A percentile compares a stretch with the other conserved stretches of the same genome.
phyloP scores from a whole-genome alignment of 1,140 invertebrate genomes.

The Proctacanthus coquilletti region DNA sequence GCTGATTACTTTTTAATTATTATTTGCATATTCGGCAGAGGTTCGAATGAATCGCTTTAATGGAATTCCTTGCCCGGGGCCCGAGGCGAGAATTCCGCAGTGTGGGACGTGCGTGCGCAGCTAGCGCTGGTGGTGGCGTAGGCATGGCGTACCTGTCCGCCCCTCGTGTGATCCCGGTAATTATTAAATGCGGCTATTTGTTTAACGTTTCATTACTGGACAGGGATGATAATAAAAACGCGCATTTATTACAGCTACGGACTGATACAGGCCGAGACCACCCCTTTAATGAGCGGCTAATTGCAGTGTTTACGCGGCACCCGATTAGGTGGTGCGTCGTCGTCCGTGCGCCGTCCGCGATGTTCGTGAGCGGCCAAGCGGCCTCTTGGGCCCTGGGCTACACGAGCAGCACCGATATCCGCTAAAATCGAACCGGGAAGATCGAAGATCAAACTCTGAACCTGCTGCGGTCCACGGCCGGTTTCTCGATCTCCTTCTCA shows the following conservation, averaged over 20 bases:
- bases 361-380: too few relatives aligned
- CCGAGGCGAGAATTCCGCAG: background rate
- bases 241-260: background rate
- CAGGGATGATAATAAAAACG: background rate
- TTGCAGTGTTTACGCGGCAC: conserved; percentile 6
- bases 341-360: background rate
- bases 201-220: background rate
- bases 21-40: background rate
- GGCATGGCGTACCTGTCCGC: background rate
- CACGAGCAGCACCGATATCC: too few relatives aligned
- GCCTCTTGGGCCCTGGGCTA: too few relatives aligned
- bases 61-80: background rate
- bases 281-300: conserved; percentile 5
- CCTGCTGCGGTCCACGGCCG: too few relatives aligned
- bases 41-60: background rate
- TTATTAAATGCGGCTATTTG: conserved; percentile 1
- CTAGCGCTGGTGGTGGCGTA: background rate
- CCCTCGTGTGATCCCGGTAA: background rate
- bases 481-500: too few relatives aligned
- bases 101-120: background rate
- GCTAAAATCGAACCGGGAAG: too few relatives aligned
- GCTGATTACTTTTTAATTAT: background rate
- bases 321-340: conserved; percentile 2
- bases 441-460: too few relatives aligned
- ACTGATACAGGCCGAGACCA: background rate